Evolutionary conservation across 2,888 invertebrate genomes (phyloP), one percentile per base, ranked within the genome.

Genomic region (Scelioninae gen. 1): DNA sequence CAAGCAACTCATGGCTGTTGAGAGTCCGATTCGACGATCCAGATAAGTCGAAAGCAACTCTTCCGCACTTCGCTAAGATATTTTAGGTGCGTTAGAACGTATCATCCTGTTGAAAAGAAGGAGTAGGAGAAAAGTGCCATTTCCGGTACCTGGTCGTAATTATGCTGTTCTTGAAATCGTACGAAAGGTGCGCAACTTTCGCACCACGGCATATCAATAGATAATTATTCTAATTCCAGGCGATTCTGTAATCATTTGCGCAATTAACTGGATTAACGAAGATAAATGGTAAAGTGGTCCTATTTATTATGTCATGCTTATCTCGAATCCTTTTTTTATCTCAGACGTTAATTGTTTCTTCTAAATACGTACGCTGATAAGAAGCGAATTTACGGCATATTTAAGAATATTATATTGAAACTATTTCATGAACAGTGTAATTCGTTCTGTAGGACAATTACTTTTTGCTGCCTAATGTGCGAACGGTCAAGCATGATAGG

Each of bases 391-490:
- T 74, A 45, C 13, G 34, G 16, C 43, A 56, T 34, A 5, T 34
- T 34, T 34, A 34, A 34, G 5, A 34, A 7, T 34, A 63, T 56
- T 65, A 31, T 13, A 43, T 53, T 43, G 38, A 8, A 55, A 5
- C 43, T 15, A 68, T 66, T 63, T n/a, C n/a, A 65, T 63, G 34
- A 51, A 53, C 86, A 85, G 84, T 75, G 86, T 85, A 88, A 88
- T 87, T 86, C 86, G 87, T 87, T 90, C 88, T 88, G 91, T 88
- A 82, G 85, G 88, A 90, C 90, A 91, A 91, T 91, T 90, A 86
- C 88, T 88, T 88, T 86, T 86, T 82, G 84, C 74, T 82, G 85
- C 84, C 88, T 87, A 87, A 88, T 87, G 85, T 85, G 87, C 85
- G 86, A 86, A 86, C 87, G 85, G 86, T 85, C 85, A 86, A 79